phyloP scores from a whole-genome alignment of 2,113 vertebrate species.

The Sialia sialis region DNA sequence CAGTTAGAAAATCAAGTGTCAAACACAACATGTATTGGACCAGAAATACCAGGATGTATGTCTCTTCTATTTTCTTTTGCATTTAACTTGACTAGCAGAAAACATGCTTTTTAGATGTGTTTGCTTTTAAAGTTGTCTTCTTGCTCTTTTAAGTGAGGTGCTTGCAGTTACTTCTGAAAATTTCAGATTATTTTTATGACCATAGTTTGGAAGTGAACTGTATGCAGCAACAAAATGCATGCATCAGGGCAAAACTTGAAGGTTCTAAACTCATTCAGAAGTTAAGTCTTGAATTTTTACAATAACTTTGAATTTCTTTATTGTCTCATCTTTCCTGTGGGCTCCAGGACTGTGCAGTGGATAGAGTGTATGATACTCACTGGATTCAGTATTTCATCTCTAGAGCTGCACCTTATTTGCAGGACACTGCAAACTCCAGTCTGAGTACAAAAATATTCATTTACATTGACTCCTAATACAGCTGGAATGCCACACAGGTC shows the following conservation, averaged over 20 bases:
- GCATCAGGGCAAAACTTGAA: neutral
- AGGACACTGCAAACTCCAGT: neutral
- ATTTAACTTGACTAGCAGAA: neutral
- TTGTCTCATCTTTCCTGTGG: neutral
- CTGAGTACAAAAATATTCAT: neutral
- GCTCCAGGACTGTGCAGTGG: neutral
- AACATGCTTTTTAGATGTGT: neutral
- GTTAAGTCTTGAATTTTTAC: neutral
- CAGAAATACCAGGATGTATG: neutral
- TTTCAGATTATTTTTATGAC: neutral
- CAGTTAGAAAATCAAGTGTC: neutral
- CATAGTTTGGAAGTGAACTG: neutral
- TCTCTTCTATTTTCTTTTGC: neutral
- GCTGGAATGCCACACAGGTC: neutral
- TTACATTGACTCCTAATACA: neutral
- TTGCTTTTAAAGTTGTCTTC: neutral
- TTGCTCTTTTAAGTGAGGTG: neutral
- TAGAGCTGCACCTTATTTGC: neutral
- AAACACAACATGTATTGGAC: neutral
- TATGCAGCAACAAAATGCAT: neutral
- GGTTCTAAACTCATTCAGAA: neutral
- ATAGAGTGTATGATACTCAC: neutral
- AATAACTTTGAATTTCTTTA: neutral
- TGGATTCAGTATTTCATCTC: neutral
- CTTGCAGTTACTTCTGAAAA: neutral